A percentile compares a stretch with the other conserved stretches of the same genome.
These are phyloP conservation scores for Phylloscopus whistleri DNA, from an alignment of 2,113 vertebrate genomes.

Conservation along the genomic window DNA sequence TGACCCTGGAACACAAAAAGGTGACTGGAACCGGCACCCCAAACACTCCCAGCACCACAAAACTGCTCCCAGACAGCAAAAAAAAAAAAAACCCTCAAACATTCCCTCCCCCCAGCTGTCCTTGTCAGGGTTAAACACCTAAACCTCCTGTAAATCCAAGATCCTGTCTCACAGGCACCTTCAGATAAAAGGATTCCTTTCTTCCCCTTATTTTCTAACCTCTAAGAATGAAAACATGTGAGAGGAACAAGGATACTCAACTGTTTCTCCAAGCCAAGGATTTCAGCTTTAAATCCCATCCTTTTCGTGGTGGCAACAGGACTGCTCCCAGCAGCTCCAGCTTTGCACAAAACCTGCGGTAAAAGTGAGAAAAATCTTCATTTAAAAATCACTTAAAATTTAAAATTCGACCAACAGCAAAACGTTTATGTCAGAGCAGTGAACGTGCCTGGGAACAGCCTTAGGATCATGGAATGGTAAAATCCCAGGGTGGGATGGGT, in stretches of 20 bases:
- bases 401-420: background rate
- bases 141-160: background rate
- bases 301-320: background rate
- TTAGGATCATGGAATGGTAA: accelerated
- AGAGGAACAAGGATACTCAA: slow-evolving; percentile 53
- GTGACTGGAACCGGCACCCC: accelerated
- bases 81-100: accelerated
- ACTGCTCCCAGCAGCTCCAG: background rate
- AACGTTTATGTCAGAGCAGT: accelerated
- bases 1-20: slow-evolving; percentile 33
- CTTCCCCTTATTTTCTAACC: too few relatives aligned
- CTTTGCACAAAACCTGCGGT: slow-evolving; percentile 59
- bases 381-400: background rate
- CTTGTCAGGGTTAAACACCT: background rate
- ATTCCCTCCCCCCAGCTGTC: background rate
- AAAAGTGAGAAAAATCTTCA: background rate
- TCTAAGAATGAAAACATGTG: accelerated
- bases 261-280: slow-evolving; percentile 70
- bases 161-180: too few relatives aligned
- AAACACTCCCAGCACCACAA: accelerated
- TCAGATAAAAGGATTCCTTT: background rate
- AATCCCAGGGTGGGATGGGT: background rate
- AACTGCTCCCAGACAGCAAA: background rate
- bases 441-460: background rate
- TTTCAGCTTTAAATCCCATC: slow-evolving; percentile 56